Conservation (phyloP, 2,797 vertebrate species). For the Channa striata region DNA sequence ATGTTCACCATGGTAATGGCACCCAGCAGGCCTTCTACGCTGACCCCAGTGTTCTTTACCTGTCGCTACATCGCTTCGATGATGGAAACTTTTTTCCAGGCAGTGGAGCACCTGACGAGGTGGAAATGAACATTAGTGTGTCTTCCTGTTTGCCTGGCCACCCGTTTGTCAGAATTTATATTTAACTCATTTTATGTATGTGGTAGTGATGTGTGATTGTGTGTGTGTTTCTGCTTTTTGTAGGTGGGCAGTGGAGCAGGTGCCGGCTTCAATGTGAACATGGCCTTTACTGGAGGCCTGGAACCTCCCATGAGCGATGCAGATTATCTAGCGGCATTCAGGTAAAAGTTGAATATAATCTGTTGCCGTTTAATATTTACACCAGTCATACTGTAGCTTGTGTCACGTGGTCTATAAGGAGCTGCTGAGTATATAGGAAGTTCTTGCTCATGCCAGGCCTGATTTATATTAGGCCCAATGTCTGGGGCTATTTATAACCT, state of each 20-base stretch:
- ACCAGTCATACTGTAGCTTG: neutral
- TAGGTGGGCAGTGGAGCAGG: slow-evolving; percentile 93
- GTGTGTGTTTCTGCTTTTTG: slow-evolving; percentile 7
- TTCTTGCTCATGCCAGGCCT: slow-evolving; percentile 49
- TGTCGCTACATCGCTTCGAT: slow-evolving; percentile 97
- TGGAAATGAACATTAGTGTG: slow-evolving; percentile 50
- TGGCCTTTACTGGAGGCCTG: slow-evolving; percentile 96
- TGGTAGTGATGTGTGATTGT: no score
- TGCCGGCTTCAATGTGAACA: slow-evolving; percentile 94
- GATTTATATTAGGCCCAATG: slow-evolving; percentile 72
- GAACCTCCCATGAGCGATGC: slow-evolving; percentile 95
- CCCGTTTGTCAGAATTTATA: neutral
- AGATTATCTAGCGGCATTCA: slow-evolving; percentile 95
- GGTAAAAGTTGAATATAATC: slow-evolving; percentile 79
- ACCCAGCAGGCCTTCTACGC: slow-evolving; percentile 98
- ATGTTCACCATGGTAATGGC: slow-evolving; percentile 97
- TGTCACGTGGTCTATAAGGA: slow-evolving; percentile 39
- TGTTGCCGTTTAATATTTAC: neutral
- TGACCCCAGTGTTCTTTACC: slow-evolving; percentile 92
- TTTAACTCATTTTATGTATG: no score
- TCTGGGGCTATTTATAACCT: slow-evolving; percentile 74
- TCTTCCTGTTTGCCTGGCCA: neutral
- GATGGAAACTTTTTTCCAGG: slow-evolving; percentile 99
- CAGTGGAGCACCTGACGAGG: slow-evolving; percentile 96
- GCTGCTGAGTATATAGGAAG: slow-evolving; percentile 51